A percentile compares a stretch with the other conserved stretches of the same genome.
phyloP scores from a whole-genome alignment of 1,140 invertebrate genomes.

The Lethocerus indicus region DNA sequence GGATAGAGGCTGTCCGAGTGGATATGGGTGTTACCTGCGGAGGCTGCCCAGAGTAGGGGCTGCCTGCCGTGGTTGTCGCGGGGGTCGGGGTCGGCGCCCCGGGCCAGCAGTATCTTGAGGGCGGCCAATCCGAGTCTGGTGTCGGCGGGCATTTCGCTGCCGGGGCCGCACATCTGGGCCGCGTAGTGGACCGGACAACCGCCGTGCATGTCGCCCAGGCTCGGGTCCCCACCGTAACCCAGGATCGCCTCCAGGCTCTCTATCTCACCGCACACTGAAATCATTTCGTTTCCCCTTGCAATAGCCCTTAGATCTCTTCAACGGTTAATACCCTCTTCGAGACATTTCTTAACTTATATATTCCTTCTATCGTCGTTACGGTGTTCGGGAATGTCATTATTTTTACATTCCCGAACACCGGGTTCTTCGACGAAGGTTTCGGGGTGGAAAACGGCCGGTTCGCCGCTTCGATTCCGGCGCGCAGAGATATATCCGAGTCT shows the following conservation, averaged over 20 bases:
- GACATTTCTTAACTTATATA: too few species aligned
- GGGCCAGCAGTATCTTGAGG: conserved; percentile 62
- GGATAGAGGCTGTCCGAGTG: too few species aligned
- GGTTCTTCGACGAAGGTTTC: too few species aligned
- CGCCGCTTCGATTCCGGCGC: too few species aligned
- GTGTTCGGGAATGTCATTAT: too few species aligned
- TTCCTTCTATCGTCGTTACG: too few species aligned
- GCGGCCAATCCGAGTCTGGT: conserved; percentile 49
- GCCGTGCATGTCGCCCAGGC: conserved; percentile 79
- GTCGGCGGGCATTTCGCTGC: conserved; percentile 41
- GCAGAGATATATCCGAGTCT: too few species aligned
- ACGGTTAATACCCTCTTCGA: too few species aligned
- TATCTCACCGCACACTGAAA: conserved; percentile 70
- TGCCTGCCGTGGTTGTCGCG: conserved; percentile 81
- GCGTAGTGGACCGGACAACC: conserved; percentile 94
- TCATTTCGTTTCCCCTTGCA: too few species aligned
- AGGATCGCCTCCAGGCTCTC: conserved; percentile 72
- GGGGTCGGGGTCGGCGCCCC: conserved; percentile 64
- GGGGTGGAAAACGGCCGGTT: too few species aligned
- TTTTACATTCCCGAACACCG: too few species aligned
- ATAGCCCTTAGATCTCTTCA: too few species aligned
- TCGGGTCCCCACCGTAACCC: conserved; percentile 62
- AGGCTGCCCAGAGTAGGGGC: conserved; percentile 91
- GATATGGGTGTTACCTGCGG: conserved; percentile 47
- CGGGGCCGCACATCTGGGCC: conserved; percentile 82